Evolutionary conservation across 2,888 invertebrate species (phyloP).

Genomic region (Unio delphinus): DNA sequence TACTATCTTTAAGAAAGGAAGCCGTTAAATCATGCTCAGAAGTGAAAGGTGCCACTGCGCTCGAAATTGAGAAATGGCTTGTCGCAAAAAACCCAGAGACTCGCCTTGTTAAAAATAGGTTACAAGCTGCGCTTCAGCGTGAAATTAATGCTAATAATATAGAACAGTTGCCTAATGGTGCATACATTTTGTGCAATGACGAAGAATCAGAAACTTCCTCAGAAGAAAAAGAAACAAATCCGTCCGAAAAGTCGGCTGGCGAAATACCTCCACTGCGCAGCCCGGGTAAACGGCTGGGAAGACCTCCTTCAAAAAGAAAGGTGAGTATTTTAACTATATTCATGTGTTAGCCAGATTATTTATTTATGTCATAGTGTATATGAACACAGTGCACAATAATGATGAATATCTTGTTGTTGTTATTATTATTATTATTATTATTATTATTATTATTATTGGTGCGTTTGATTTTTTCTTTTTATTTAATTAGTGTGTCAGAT

Average conservation of each 20-base stretch:
- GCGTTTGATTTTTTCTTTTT: no score
- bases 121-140: constrained; percentile 79
- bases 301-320: constrained; percentile 61
- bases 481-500: no score
- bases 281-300: constrained; percentile 34
- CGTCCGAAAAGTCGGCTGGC: constrained; percentile 12
- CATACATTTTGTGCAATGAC: constrained; percentile 46
- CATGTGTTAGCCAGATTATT: not conserved
- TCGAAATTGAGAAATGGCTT: constrained; percentile 62
- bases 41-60: constrained; percentile 47
- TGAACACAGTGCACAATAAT: not conserved
- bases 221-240: constrained; percentile 80
- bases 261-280: constrained; percentile 11
- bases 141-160: constrained; percentile 81
- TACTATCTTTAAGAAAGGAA: constrained; percentile 34
- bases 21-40: constrained; percentile 10
- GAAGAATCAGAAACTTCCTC: constrained; percentile 82
- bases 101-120: constrained; percentile 57
- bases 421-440: no score
- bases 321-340: constrained; percentile 17
- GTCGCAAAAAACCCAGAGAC: constrained; percentile 49
- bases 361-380: not conserved
- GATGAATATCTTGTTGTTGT: no score
- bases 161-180: constrained; percentile 73
- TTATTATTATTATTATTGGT: no score